These are phyloP conservation scores for Coregonus ussuriensis DNA, from an alignment of 2,797 vertebrate species.

Conservation along the genomic window DNA sequence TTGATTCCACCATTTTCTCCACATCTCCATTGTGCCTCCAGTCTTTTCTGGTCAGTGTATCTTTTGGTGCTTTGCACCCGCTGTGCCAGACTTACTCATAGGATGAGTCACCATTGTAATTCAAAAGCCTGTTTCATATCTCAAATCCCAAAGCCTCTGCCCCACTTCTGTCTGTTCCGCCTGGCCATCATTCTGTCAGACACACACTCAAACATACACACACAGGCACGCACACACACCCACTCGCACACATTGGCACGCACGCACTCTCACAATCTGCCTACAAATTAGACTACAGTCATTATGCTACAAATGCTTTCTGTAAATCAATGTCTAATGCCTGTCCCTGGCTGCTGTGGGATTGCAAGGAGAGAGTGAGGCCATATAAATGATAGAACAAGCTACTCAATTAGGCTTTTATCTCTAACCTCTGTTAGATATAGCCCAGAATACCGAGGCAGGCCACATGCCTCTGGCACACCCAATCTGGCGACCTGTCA, in stretches of 20 bases:
- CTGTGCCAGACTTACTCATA: conserved; percentile 8
- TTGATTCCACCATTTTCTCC: background rate
- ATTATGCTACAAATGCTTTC: background rate
- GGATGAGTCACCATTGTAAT: background rate
- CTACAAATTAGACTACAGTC: background rate
- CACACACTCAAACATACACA: background rate
- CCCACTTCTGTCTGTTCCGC: conserved; percentile 15
- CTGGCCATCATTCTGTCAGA: conserved; percentile 5
- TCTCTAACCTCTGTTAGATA: conserved; percentile 39
- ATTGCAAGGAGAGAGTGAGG: background rate
- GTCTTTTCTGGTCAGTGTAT: background rate
- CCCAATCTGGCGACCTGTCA: conserved; percentile 47
- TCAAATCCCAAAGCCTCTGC: conserved; percentile 3
- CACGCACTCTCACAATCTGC: background rate
- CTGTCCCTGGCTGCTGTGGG: conserved; percentile 3
- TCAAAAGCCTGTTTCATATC: conserved; percentile 3
- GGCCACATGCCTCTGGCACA: conserved; percentile 19
- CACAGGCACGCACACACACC: background rate
- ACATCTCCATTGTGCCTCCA: background rate
- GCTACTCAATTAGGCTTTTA: conserved; percentile 28
- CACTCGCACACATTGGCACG: background rate
- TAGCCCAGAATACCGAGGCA: conserved; percentile 56
- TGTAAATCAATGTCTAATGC: background rate
- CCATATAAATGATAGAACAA: background rate
- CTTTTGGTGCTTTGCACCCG: background rate